A percentile compares a stretch with the other conserved stretches of the same genome.
Evolutionary conservation across 1,140 invertebrate species (phyloP).

Genomic region (Sweltsa coloradensis): DNA sequence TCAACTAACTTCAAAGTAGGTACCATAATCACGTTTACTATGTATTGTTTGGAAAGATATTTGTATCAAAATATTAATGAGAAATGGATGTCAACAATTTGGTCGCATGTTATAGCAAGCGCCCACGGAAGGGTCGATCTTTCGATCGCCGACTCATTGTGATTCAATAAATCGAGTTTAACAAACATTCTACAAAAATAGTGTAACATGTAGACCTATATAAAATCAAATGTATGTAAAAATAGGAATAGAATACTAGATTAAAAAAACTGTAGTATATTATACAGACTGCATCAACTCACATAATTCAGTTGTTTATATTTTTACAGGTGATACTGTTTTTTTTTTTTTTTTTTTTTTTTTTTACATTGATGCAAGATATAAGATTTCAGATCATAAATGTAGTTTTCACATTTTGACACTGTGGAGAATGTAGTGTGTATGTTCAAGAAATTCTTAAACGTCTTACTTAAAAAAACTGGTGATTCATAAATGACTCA

Average conservation of each 20-base stretch:
- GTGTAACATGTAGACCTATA: neutral
- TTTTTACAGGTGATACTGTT: too few relatives aligned
- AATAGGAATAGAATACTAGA: neutral
- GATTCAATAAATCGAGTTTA: conserved; percentile 2
- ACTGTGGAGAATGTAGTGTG: too few relatives aligned
- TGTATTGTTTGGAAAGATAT: neutral
- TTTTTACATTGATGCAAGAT: too few relatives aligned
- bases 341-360: too few relatives aligned
- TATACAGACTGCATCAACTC: neutral
- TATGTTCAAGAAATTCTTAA: too few relatives aligned
- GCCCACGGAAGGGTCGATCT: neutral
- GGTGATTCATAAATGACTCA: too few relatives aligned
- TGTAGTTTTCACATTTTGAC: too few relatives aligned
- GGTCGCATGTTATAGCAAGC: conserved; percentile 8
- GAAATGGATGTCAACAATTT: neutral
- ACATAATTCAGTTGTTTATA: too few relatives aligned
- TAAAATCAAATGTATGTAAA: neutral
- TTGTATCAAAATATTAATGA: conserved; percentile 9
- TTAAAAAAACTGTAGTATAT: neutral
- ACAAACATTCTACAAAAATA: neutral
- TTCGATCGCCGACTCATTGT: neutral
- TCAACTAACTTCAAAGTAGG: neutral
- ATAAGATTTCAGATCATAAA: too few relatives aligned
- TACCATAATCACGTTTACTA: neutral
- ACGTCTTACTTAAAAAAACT: too few relatives aligned